These are phyloP conservation scores for Drepana falcataria DNA, from an alignment of 2,888 invertebrate genomes.

Conservation along the genomic window DNA sequence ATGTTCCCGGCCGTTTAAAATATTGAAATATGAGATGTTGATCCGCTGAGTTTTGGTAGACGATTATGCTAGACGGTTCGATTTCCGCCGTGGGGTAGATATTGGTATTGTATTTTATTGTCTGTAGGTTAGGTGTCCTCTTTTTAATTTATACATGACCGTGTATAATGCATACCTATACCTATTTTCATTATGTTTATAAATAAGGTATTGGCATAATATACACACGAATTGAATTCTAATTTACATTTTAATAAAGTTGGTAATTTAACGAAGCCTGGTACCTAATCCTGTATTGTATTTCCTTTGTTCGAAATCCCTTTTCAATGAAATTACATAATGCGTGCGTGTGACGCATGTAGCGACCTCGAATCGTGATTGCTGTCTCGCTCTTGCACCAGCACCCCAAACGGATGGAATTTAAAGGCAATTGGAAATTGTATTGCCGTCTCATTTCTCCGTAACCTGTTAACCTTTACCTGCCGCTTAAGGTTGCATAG, in stretches of 20 bases:
- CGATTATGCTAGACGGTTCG: too few species aligned
- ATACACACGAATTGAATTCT: too few species aligned
- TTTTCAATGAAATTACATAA: conserved; percentile 34
- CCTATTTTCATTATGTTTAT: too few species aligned
- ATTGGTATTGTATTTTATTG: too few species aligned
- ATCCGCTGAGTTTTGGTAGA: too few species aligned
- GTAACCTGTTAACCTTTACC: conserved; percentile 18
- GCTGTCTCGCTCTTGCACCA: conserved; percentile 24
- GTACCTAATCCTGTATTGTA: conserved; percentile 10
- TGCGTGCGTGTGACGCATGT: conserved; percentile 31
- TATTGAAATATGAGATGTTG: too few species aligned
- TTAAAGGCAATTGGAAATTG: conserved; percentile 7
- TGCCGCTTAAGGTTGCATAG: conserved; percentile 5
- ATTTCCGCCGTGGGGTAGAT: too few species aligned
- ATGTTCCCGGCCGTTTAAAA: too few species aligned
- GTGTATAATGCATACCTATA: too few species aligned
- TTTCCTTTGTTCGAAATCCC: conserved; percentile 42
- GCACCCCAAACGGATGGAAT: conserved; percentile 4
- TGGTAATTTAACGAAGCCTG: conserved; percentile 8
- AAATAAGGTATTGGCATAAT: too few species aligned
- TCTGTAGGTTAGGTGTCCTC: too few species aligned
- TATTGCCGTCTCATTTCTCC: conserved; percentile 20
- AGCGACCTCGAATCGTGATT: conserved; percentile 35
- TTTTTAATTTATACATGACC: too few species aligned
- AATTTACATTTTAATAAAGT: conserved; percentile 6